phyloP scores from a whole-genome alignment of 1,140 invertebrate species.

The Eumeta japonica region DNA sequence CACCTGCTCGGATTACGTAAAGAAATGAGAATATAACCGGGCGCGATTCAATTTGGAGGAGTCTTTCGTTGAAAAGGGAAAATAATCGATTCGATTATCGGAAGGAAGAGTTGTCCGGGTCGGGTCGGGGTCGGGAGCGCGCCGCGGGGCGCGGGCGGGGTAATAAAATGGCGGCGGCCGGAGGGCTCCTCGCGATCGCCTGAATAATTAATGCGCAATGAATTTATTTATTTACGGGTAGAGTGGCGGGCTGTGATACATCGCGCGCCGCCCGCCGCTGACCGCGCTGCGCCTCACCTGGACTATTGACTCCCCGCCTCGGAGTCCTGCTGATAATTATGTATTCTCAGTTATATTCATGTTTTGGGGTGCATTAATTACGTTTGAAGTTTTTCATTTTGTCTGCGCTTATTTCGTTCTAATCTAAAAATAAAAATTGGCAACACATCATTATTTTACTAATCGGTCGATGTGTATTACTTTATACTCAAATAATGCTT shows the following conservation, averaged over 20 bases:
- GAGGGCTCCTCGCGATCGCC: conserved; percentile 3
- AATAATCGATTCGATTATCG: conserved; percentile 26
- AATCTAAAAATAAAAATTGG: no score
- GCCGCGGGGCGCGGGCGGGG: conserved; percentile 9
- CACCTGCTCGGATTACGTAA: not conserved
- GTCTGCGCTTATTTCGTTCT: no score
- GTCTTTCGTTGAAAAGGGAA: conserved; percentile 12
- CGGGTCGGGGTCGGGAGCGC: conserved; percentile 12
- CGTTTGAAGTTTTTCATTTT: no score
- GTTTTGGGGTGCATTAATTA: no score
- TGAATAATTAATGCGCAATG: conserved; percentile 12
- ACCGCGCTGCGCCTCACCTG: not conserved
- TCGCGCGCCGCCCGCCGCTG: no score
- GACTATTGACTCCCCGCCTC: conserved; percentile 5
- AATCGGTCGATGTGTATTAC: no score
- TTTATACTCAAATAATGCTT: no score
- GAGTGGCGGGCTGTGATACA: conserved; percentile 5
- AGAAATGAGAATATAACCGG: not conserved
- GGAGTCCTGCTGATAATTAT: conserved; percentile 4
- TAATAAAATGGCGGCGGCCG: conserved; percentile 19
- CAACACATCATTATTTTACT: no score
- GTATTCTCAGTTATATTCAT: not conserved
- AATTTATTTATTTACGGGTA: conserved; percentile 10
- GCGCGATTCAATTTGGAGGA: not conserved
- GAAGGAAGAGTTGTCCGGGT: conserved; percentile 14